Percentiles rank a stretch among this genome's conserved stretches.
phyloP scores from a whole-genome alignment of 2,797 vertebrate species.

The Gambelia wislizenii region DNA sequence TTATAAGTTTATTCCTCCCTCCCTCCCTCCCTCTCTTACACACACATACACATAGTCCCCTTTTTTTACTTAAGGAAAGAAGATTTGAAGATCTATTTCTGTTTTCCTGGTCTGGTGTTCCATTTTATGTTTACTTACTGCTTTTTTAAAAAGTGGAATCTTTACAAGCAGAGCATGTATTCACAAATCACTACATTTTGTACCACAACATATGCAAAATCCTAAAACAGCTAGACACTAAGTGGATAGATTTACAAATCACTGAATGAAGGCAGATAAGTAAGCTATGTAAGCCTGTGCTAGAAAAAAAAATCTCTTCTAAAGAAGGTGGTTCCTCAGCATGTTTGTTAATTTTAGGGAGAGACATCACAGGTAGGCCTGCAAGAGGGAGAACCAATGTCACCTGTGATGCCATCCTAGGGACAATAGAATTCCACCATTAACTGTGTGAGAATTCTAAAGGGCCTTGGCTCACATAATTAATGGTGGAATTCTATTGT shows the following conservation, averaged over 20 bases:
- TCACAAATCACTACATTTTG: constrained; percentile 32
- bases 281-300: neutral
- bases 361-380: neutral
- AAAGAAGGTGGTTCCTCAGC: neutral
- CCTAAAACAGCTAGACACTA: neutral
- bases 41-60: neutral
- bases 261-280: constrained; percentile 20
- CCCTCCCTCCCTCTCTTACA: constrained; percentile 44
- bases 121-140: constrained; percentile 62
- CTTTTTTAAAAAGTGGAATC: constrained; percentile 59
- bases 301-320: neutral
- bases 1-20: constrained; percentile 42
- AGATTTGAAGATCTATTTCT: constrained; percentile 57
- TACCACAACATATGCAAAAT: neutral
- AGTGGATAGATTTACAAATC: constrained; percentile 35
- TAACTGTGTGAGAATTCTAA: neutral
- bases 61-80: constrained; percentile 60
- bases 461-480: neutral
- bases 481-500: neutral
- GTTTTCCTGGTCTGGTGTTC: constrained; percentile 31
- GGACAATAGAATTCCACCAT: neutral
- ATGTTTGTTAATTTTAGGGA: neutral
- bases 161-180: constrained; percentile 37
- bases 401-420: neutral
- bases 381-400: constrained; percentile 21